Conservation (phyloP, 2,797 vertebrate genomes). For the Mormyrus proboscirostris region DNA sequence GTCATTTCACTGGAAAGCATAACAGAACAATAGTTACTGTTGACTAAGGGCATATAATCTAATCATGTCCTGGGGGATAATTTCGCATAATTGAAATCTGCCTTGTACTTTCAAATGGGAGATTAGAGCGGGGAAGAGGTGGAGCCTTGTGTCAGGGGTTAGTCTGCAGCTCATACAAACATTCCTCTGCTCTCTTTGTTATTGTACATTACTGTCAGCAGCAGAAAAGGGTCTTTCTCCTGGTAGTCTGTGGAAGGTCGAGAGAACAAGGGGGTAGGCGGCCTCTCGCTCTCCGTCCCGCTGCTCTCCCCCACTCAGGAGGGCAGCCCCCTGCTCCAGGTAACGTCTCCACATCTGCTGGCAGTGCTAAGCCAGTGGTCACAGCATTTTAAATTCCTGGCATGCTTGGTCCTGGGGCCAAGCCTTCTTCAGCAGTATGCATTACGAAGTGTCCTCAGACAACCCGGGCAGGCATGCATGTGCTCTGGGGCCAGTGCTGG, state of each 20-base stretch:
- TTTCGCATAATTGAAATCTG: not conserved
- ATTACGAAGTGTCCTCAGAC: conserved; percentile 49
- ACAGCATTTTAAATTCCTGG: conserved; percentile 45
- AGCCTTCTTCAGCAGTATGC: conserved; percentile 46
- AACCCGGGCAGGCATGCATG: conserved; percentile 32
- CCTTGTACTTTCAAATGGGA: not conserved
- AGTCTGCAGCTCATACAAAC: not conserved
- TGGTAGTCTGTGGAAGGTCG: not conserved
- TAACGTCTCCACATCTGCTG: conserved; percentile 45
- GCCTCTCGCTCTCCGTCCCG: not conserved
- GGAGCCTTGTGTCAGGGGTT: not conserved
- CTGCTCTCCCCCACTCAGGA: conserved; percentile 21
- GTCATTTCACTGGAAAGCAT: not conserved
- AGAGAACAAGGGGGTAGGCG: not conserved
- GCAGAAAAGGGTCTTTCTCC: not conserved
- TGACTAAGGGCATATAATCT: not conserved
- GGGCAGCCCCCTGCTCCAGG: conserved; percentile 21
- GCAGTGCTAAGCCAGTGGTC: conserved; percentile 30
- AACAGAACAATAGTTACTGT: not conserved
- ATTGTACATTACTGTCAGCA: not conserved
- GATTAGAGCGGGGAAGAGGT: not conserved
- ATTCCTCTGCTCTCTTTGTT: not conserved
- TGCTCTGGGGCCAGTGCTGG: conserved; percentile 24
- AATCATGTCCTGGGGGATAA: not conserved
- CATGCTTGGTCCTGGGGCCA: conserved; percentile 41